phyloP scores from a whole-genome alignment of 2,888 invertebrate species.

The Leptura quadrifasciata region DNA sequence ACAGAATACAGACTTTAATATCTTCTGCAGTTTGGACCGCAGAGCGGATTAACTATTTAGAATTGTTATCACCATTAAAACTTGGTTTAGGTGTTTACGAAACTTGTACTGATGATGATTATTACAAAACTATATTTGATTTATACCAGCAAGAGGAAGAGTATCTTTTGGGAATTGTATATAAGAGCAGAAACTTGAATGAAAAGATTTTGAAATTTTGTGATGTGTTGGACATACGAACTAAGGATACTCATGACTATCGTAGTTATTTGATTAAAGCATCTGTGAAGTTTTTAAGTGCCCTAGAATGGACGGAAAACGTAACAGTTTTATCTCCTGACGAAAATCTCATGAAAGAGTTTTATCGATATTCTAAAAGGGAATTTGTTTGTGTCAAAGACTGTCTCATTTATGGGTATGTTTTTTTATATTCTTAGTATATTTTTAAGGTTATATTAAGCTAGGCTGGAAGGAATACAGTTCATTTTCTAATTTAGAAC shows the following conservation, averaged over 20 bases:
- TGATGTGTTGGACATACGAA: conserved; percentile 63
- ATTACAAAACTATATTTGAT: conserved; percentile 64
- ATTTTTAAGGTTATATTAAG: too few species aligned
- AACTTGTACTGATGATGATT: conserved; percentile 65
- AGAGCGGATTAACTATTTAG: conserved; percentile 67
- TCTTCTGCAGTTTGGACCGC: conserved; percentile 68
- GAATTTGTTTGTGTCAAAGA: conserved; percentile 68
- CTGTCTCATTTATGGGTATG: conserved; percentile 66
- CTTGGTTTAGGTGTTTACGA: conserved; percentile 66
- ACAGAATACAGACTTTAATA: conserved; percentile 60
- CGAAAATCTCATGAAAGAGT: conserved; percentile 64
- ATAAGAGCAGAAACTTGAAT: conserved; percentile 52
- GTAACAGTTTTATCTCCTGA: conserved; percentile 67
- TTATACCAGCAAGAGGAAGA: conserved; percentile 60
- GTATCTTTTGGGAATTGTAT: conserved; percentile 64
- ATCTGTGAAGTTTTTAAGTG: conserved; percentile 63
- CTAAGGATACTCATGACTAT: conserved; percentile 55
- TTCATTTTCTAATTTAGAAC: too few species aligned
- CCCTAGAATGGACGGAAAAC: conserved; percentile 66
- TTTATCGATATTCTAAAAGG: conserved; percentile 65
- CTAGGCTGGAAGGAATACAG: too few species aligned
- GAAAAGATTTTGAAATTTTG: conserved; percentile 63
- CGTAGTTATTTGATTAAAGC: conserved; percentile 62
- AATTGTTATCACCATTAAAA: conserved; percentile 59
- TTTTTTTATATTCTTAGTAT: conserved; percentile 10